These are phyloP conservation scores for Rutilus rutilus DNA, from an alignment of 2,113 vertebrate genomes.

Conservation along the genomic window DNA sequence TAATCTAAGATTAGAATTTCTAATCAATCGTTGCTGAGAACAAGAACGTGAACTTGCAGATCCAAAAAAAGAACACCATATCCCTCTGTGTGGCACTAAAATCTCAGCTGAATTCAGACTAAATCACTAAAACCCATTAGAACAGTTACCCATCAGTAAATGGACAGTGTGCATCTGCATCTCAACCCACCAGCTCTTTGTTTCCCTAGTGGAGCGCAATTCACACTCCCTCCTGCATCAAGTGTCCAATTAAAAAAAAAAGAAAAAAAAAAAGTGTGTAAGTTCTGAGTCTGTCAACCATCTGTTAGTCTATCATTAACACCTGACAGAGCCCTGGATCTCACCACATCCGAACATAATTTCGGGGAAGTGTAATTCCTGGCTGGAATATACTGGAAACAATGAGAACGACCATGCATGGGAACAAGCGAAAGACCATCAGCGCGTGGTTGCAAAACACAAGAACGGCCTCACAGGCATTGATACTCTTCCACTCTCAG, in stretches of 20 bases:
- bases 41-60: background rate
- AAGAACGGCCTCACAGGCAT: background rate
- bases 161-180: constrained; percentile 19
- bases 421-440: constrained; percentile 31
- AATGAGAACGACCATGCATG: no score
- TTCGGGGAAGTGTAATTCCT: background rate
- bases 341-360: constrained; percentile 5
- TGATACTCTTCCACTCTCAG: constrained; percentile 27
- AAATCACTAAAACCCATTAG: background rate
- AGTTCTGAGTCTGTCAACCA: constrained; percentile 18
- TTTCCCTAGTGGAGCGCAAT: constrained; percentile 20
- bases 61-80: background rate
- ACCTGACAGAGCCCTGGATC: constrained; percentile 25
- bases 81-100: background rate
- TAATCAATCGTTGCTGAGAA: background rate
- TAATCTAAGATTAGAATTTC: constrained; percentile 21
- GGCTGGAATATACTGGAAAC: background rate
- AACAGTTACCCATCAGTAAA: background rate
- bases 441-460: constrained; percentile 26
- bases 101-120: background rate
- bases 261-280: constrained; percentile 3
- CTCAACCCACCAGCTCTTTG: constrained; percentile 25
- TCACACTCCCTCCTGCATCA: constrained; percentile 14
- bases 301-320: constrained; percentile 56
- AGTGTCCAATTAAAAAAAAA: constrained; percentile 30